phyloP scores from a whole-genome alignment of 2,797 vertebrate genomes.

The Gambusia yucatana region DNA sequence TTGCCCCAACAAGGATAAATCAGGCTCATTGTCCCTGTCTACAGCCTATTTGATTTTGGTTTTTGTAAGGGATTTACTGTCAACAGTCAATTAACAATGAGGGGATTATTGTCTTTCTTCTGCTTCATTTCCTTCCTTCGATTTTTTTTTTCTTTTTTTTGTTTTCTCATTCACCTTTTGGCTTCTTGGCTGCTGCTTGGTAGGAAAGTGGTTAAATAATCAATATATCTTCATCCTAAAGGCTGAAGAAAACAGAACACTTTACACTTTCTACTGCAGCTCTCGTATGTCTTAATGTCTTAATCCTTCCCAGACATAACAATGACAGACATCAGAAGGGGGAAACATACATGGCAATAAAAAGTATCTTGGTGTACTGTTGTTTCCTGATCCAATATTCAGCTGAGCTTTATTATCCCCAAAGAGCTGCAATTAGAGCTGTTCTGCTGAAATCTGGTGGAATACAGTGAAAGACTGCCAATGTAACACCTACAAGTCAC shows the following conservation, averaged over 20 bases:
- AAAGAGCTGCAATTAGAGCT: conserved; percentile 62
- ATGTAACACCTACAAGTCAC: conserved; percentile 62
- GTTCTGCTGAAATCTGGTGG: conserved; percentile 58
- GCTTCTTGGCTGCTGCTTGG: conserved; percentile 1
- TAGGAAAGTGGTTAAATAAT: conserved; percentile 1
- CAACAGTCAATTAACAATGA: conserved; percentile 13
- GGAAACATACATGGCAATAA: conserved; percentile 48
- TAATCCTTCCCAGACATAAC: conserved; percentile 32
- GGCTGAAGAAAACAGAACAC: neutral
- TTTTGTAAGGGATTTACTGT: neutral
- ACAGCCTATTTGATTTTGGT: neutral
- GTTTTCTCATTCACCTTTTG: neutral
- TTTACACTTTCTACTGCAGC: neutral
- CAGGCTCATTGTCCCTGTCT: neutral
- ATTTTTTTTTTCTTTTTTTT: neutral
- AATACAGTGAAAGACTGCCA: conserved; percentile 59
- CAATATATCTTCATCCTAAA: neutral
- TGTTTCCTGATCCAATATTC: conserved; percentile 47
- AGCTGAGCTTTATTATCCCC: conserved; percentile 56
- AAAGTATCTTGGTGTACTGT: conserved; percentile 35
- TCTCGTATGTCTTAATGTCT: neutral
- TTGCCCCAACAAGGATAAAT: neutral
- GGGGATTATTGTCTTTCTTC: neutral
- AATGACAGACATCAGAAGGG: conserved; percentile 28
- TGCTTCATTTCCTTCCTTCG: conserved; percentile 8